Evolutionary conservation across 2,888 invertebrate species (phyloP).

Genomic region (Heliconius erato): DNA sequence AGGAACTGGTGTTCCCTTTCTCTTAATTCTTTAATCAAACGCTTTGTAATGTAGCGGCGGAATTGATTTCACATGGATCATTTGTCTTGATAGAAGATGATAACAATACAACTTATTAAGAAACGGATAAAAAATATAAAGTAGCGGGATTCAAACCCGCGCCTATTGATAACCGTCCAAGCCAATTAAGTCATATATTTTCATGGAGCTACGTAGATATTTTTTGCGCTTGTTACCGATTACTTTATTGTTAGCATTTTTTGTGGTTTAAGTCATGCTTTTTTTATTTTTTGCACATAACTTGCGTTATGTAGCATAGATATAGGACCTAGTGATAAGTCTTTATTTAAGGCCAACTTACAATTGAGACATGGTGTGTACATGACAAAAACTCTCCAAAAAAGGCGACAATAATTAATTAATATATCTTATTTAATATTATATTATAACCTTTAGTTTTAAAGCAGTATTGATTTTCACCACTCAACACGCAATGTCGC

Average conservation of each 20-base stretch:
- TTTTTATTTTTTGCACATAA: neutral
- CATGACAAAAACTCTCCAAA: too few relatives aligned
- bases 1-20: slow-evolving; percentile 46
- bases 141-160: too few relatives aligned
- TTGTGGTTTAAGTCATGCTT: neutral
- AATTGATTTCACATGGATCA: slow-evolving; percentile 19
- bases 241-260: neutral
- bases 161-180: neutral
- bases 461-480: too few relatives aligned
- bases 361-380: too few relatives aligned
- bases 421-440: too few relatives aligned
- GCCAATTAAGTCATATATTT: neutral
- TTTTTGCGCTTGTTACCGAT: neutral
- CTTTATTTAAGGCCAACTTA: too few relatives aligned
- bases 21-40: slow-evolving; percentile 46
- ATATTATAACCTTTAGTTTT: too few relatives aligned
- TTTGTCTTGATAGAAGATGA: neutral
- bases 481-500: too few relatives aligned
- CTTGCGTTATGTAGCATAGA: neutral
- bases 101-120: neutral
- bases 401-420: too few relatives aligned
- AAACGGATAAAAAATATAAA: too few relatives aligned
- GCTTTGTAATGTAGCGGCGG: slow-evolving; percentile 13
- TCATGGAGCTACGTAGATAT: neutral
- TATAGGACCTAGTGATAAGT: too few relatives aligned